phyloP scores from a whole-genome alignment of 30 jellyfish, hydroid and myxozoan species.

The Aurelia sp. region DNA sequence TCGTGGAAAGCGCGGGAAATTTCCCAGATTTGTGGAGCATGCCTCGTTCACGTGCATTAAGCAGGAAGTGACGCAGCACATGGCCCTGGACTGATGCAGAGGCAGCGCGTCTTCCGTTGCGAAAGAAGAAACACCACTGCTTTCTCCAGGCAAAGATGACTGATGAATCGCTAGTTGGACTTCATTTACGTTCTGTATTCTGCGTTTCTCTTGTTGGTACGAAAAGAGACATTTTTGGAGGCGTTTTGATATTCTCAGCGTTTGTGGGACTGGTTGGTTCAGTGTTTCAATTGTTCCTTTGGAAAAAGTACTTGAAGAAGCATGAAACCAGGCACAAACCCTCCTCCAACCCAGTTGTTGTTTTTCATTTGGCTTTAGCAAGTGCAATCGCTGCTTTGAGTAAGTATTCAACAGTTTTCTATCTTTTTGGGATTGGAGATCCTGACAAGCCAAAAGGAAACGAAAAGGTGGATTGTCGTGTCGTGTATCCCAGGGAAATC shows the following conservation, averaged over 20 bases:
- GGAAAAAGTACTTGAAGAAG: constrained; percentile 52
- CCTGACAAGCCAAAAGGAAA: too few species aligned
- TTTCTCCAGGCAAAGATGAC: neutral
- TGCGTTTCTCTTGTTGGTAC: constrained; percentile 33
- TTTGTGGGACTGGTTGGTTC: constrained; percentile 57
- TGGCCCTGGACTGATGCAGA: too few species aligned
- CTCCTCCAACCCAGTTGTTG: constrained; percentile 77
- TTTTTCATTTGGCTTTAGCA: constrained; percentile 56
- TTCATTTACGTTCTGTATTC: constrained; percentile 43
- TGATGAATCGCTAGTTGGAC: neutral
- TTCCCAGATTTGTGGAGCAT: too few species aligned
- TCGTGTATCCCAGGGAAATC: too few species aligned
- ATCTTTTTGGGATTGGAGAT: too few species aligned
- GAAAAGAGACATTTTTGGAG: constrained; percentile 23
- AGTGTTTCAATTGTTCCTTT: constrained; percentile 58
- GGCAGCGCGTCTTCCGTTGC: too few species aligned
- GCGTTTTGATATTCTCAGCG: constrained; percentile 16
- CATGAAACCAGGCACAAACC: constrained; percentile 70
- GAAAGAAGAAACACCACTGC: too few species aligned
- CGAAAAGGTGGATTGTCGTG: too few species aligned
- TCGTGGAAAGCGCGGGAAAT: too few species aligned
- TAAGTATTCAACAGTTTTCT: neutral
- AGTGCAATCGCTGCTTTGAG: constrained; percentile 48
- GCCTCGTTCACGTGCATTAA: too few species aligned
- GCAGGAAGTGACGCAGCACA: too few species aligned